Percentiles rank a stretch among this genome's conserved stretches.
Conservation (phyloP, 2,888 invertebrate species). For the Drosophila rellima region DNA sequence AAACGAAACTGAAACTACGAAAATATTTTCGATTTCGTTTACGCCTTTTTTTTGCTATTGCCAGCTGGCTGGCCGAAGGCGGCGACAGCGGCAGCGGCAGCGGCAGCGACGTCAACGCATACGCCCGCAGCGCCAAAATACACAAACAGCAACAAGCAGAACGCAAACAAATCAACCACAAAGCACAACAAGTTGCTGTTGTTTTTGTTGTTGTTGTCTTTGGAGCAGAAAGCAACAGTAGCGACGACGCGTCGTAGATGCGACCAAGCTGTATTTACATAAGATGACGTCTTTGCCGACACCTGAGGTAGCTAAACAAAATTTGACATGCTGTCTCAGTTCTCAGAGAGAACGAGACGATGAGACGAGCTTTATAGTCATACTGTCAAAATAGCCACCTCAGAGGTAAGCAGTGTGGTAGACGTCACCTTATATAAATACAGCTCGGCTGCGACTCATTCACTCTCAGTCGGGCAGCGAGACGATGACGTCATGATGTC, state of each 20-base stretch:
- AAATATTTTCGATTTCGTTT: slow-evolving; percentile 64
- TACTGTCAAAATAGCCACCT: too few species aligned
- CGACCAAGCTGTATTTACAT: too few species aligned
- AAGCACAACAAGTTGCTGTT: slow-evolving; percentile 55
- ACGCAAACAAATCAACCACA: slow-evolving; percentile 40
- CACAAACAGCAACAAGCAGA: slow-evolving; percentile 28
- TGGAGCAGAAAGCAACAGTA: slow-evolving; percentile 14
- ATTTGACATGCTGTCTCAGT: too few species aligned
- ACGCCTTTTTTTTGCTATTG: slow-evolving; percentile 48
- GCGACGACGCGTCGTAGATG: slow-evolving; percentile 1
- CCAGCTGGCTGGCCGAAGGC: slow-evolving; percentile 38
- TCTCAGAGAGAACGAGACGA: too few species aligned
- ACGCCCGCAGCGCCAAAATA: slow-evolving; percentile 31
- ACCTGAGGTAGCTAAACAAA: too few species aligned
- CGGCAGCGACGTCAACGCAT: slow-evolving; percentile 22
- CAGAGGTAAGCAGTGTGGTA: too few species aligned
- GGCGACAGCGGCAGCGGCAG: slow-evolving; percentile 9
- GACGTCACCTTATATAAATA: too few species aligned
- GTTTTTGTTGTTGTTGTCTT: slow-evolving; percentile 18
- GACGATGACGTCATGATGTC: slow-evolving; percentile 65
- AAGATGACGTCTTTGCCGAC: too few species aligned
- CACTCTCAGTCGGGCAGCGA: slow-evolving; percentile 23
- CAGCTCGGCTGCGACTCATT: slow-evolving; percentile 12
- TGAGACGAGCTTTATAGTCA: too few species aligned
- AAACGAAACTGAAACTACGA: slow-evolving; percentile 82